A percentile compares a stretch with the other conserved stretches of the same genome.
Evolutionary conservation across 1,140 invertebrate genomes (phyloP).

Genomic region (Drosophila nebulosa): DNA sequence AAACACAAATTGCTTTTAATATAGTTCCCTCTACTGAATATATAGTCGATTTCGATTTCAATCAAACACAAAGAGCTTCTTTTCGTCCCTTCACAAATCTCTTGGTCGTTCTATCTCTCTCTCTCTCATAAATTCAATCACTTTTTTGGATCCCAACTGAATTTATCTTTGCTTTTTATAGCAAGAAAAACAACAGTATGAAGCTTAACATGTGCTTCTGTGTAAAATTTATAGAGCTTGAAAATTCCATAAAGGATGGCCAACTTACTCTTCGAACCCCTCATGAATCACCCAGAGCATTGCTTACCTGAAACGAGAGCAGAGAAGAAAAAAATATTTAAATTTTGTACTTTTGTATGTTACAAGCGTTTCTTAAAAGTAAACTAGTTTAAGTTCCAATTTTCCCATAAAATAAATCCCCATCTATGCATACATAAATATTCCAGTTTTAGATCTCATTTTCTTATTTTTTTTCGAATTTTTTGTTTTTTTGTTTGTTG

Average conservation of each 20-base stretch:
- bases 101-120: not conserved
- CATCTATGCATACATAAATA: not conserved
- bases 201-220: not conserved
- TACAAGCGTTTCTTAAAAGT: not conserved
- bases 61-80: not conserved
- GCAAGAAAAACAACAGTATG: not conserved
- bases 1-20: not conserved
- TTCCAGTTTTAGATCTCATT: not conserved
- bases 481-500: constrained; percentile 4
- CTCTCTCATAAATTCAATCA: not conserved
- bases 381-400: not conserved
- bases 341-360: not conserved
- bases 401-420: not conserved
- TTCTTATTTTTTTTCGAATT: not conserved
- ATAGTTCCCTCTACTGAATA: not conserved
- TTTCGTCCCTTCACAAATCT: not conserved
- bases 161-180: constrained; percentile 8
- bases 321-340: constrained; percentile 8
- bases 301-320: constrained; percentile 42
- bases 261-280: not conserved
- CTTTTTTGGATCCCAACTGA: not conserved
- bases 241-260: not conserved
- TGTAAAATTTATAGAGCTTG: constrained; percentile 1
- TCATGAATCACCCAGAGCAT: not conserved
- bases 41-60: not conserved